Evolutionary conservation across 2,797 vertebrate species (phyloP).

Genomic region (Corythornis leucogaster): DNA sequence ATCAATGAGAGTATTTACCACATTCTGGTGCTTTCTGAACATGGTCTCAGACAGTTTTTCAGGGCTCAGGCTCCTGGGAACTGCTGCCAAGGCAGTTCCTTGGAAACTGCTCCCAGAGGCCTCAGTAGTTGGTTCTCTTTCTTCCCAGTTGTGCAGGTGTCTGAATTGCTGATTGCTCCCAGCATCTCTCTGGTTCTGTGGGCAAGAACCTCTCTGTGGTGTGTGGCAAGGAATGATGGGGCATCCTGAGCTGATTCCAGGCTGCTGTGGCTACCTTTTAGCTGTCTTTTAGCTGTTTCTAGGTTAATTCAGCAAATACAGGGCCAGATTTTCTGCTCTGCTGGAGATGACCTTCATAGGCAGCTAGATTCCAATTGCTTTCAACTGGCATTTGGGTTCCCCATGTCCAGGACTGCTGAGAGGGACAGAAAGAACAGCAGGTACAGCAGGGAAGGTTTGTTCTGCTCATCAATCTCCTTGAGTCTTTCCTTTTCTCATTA

Average conservation of each 20-base stretch:
- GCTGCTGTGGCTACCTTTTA: not conserved
- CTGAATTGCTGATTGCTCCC: not conserved
- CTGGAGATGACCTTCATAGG: not conserved
- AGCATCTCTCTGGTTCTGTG: not conserved
- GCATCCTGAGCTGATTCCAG: not conserved
- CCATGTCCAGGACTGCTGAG: not conserved
- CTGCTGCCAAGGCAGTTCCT: not conserved
- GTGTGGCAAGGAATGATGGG: not conserved
- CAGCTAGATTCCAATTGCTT: not conserved
- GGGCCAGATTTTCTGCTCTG: not conserved
- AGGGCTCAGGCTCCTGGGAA: not conserved
- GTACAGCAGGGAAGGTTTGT: not conserved
- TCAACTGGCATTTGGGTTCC: not conserved
- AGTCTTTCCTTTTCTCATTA: not conserved
- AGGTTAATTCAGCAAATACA: not conserved
- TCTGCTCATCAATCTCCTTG: not conserved
- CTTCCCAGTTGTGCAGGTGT: not conserved
- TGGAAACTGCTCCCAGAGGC: not conserved
- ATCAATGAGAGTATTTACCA: slow-evolving; percentile 49
- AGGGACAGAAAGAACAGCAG: not conserved
- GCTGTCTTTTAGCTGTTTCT: not conserved
- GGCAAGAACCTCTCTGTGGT: not conserved
- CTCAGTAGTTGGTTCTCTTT: not conserved
- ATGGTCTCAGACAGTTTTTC: not conserved
- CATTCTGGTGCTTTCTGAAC: not conserved